Evolutionary conservation across 2,797 vertebrate genomes (phyloP).

Genomic region (Thaleichthys pacificus): DNA sequence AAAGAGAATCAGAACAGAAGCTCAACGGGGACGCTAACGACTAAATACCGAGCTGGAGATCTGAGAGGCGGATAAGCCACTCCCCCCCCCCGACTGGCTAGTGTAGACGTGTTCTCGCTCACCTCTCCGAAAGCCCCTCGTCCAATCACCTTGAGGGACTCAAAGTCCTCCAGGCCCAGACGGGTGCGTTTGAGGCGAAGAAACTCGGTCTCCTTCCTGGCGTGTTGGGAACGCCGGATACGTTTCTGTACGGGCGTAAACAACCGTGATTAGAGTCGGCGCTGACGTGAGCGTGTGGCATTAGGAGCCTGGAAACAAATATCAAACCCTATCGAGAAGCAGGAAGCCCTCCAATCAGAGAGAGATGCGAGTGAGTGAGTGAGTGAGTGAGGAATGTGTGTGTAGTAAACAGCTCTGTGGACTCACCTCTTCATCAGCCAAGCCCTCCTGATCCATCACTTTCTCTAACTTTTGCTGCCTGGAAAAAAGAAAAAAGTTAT

Average conservation of each 20-base stretch:
- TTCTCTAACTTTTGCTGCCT: constrained; percentile 98
- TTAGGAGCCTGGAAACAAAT: neutral
- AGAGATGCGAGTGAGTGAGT: neutral
- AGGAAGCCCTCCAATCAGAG: neutral
- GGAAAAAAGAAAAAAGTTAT: constrained; percentile 30
- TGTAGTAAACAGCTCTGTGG: neutral
- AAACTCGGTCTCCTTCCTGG: constrained; percentile 96
- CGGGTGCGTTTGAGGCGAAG: constrained; percentile 96
- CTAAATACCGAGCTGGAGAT: neutral
- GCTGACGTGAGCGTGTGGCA: neutral
- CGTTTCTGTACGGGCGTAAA: constrained; percentile 78
- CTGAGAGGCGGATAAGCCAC: neutral
- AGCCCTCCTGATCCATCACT: constrained; percentile 97
- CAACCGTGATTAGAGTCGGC: neutral
- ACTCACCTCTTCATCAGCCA: constrained; percentile 94
- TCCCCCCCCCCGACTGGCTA: too few species aligned
- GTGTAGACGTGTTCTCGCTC: constrained; percentile 30
- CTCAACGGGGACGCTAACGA: neutral
- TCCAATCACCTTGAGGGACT: constrained; percentile 97
- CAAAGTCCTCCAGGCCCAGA: constrained; percentile 95
- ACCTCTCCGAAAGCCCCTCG: constrained; percentile 99
- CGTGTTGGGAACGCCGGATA: constrained; percentile 90
- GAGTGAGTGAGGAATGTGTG: neutral
- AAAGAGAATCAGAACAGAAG: neutral
- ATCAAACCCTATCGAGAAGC: neutral